These are phyloP conservation scores for Tetramorium alpestre DNA, from an alignment of 1,140 invertebrate species.

Conservation along the genomic window DNA sequence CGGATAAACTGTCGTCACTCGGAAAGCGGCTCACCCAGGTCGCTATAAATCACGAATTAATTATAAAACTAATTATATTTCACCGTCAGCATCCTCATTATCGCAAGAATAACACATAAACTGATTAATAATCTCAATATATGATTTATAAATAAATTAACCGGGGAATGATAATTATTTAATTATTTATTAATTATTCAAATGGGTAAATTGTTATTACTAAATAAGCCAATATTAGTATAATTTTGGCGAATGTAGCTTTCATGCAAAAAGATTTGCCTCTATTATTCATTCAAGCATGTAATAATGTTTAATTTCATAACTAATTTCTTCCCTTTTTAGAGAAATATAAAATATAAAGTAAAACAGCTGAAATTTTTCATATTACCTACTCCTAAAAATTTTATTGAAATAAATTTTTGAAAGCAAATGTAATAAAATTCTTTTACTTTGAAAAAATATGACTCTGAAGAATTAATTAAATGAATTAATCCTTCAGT, in stretches of 20 bases:
- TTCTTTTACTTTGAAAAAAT: no score
- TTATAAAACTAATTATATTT: background rate
- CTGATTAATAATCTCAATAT: background rate
- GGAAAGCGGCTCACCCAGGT: slow-evolving; percentile 89
- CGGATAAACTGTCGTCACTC: slow-evolving; percentile 83
- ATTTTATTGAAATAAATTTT: background rate
- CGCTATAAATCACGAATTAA: slow-evolving; percentile 81
- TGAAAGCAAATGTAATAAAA: background rate
- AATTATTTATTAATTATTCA: background rate
- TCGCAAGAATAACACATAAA: background rate
- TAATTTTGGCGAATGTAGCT: background rate
- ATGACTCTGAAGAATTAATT: no score
- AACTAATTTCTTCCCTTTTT: background rate
- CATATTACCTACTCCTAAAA: background rate
- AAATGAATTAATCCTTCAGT: no score
- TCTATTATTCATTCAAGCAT: background rate
- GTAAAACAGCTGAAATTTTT: background rate
- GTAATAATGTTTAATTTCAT: background rate
- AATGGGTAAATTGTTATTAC: background rate
- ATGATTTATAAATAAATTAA: background rate
- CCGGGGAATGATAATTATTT: background rate
- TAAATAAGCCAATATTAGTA: background rate
- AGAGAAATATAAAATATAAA: background rate
- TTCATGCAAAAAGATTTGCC: background rate
- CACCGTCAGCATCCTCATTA: background rate